Evolutionary conservation across 2,888 invertebrate species (phyloP), one percentile per base, ranked within the genome.

Genomic region (Dasypogon diadema): DNA sequence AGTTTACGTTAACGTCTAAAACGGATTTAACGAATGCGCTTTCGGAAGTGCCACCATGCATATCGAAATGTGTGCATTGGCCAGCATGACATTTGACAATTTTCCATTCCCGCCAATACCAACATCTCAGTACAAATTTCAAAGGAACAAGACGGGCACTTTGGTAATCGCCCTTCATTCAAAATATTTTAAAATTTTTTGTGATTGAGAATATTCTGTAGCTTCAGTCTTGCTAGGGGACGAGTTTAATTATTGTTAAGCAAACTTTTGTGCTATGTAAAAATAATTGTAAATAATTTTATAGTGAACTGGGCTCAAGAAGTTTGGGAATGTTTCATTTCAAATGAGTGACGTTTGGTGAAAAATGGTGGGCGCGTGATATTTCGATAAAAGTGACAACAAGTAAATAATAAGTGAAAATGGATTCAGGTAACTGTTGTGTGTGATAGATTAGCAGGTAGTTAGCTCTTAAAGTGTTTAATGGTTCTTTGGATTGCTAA

Each of bases 301-400:
- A 30, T 30, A 8, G 8, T 30, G 30, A 30, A 8, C 30, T 30
- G 30, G 8, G 30, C 30, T 30, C 30, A 5, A 8, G n/a, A n/a
- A n/a, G 8, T 42, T 5, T 0, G 37, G 24, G n/a, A 65, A 4
- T 22, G 46, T 65, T 65, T 73, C 73, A 42, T 34, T 73, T 73
- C 70, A 70, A 70, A 70, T 56, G 56, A 73, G 10, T 73, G 73
- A 73, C 73, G 73, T 73, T 73, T 73, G 6, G 55, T 56, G 73
- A 55, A 70, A 70, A 73, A 73, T 73, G 73, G 73, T 73, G 73
- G 73, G 73, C 73, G 73, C 55, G 73, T 73, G 73, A 73, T 73
- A 56, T 73, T 55, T 73, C 56, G 22, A 55, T 56, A 73, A 55
- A 55, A 72, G 37, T 63, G 63, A 37, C 63, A 63, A 70, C 3